Base-by-base conservation (phyloP, 64 coral and sea anemone genomes). In the Montipora sp. region DNA sequence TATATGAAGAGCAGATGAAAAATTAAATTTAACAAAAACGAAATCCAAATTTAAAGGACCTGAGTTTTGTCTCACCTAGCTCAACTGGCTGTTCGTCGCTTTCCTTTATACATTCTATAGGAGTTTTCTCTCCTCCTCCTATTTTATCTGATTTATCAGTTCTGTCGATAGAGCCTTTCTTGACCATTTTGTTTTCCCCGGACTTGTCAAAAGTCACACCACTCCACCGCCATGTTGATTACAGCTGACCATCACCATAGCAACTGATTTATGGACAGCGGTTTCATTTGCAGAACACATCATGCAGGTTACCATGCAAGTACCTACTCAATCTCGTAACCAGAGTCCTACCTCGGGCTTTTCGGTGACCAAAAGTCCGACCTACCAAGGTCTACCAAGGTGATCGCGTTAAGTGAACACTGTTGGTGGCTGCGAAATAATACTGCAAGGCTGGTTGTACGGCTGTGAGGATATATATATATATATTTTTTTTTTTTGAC, bases 71-170 rank as follows among this genome's bases (percentile, higher is more conserved):
- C 72, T 90, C 77, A 98, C 95, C 95, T 59, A 92, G 61, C 66
- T 88, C 77, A 87, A 87, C 92, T 5, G 89, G 88, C 55, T 90
- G 87, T 48, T 94, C 92, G 22, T 81, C 83, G 67, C 44, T 76
- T 36, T 94, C 93, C 75, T 97, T 97, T 47, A 45, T 77, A 14
- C 89, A 60, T 75, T 97, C 95, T 44, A 90, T 88, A 8, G 95
- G 95, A 19, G 95, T 97, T 92, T 97, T 97, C 18, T 97, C 95
- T 22, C 92, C 95, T 23, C 83, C 23, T 18, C 69, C 55, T 75
- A 92, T 97, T 36, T 96, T 96, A 4, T 96, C 95, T 78, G 50
- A 57, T 67, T 51, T 85, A 85, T 85, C 82, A 47, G 65, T 65
- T 58, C 85, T 94, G 16, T 94, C 93, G 46, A 87, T 78, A 7